Conservation (phyloP, 92 coral and sea anemone genomes). For the Muricea muricata region DNA sequence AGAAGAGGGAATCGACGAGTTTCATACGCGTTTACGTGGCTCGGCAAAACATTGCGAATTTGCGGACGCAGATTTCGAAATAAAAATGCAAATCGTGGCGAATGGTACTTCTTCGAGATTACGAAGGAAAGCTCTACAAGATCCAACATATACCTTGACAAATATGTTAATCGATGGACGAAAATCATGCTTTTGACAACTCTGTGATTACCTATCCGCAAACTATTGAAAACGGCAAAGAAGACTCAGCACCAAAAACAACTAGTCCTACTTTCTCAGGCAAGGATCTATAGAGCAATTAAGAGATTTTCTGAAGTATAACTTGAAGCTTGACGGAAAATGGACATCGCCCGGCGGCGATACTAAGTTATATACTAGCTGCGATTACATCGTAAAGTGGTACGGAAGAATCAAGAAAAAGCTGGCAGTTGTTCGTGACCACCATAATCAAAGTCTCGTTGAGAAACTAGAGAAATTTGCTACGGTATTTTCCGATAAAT, state of each 20-base stretch:
- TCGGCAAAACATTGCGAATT: too few relatives aligned
- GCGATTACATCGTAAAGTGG: background rate
- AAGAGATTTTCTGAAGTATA: background rate
- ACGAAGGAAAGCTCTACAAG: too few relatives aligned
- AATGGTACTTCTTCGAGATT: too few relatives aligned
- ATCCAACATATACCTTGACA: too few relatives aligned
- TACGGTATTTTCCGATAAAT: background rate
- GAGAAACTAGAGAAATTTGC: background rate
- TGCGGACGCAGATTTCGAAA: too few relatives aligned
- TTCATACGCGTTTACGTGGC: too few relatives aligned
- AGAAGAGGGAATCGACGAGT: too few relatives aligned
- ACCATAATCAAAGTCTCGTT: background rate
- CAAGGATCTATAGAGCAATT: background rate
- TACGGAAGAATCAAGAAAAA: conserved; percentile 18
- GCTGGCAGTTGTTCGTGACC: background rate
- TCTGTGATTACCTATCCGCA: background rate
- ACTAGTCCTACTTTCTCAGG: background rate
- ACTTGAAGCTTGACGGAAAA: background rate
- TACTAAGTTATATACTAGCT: background rate
- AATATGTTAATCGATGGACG: too few relatives aligned
- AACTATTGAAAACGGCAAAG: background rate
- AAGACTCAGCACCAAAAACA: background rate
- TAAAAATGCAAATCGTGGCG: too few relatives aligned
- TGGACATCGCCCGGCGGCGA: conserved; percentile 22
- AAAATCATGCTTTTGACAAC: background rate